These are phyloP conservation scores for Apotomis betuletana DNA, from an alignment of 2,888 invertebrate genomes.

Conservation along the genomic window DNA sequence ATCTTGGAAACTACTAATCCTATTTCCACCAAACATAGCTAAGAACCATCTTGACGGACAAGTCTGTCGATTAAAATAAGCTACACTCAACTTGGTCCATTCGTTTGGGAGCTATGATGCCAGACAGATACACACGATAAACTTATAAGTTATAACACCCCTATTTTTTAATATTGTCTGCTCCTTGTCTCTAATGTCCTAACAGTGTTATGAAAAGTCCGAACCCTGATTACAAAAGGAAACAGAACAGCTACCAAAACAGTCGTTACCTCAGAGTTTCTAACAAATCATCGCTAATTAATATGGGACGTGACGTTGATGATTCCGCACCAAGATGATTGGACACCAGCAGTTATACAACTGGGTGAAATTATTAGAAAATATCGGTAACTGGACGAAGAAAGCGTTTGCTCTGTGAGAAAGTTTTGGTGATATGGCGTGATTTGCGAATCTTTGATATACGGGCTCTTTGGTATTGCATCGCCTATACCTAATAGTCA, in stretches of 20 bases:
- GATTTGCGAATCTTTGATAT: slow-evolving; percentile 36
- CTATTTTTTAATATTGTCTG: too few species aligned
- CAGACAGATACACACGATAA: too few species aligned
- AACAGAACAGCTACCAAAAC: background rate
- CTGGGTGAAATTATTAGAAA: slow-evolving; percentile 43
- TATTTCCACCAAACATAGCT: too few species aligned
- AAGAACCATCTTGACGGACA: too few species aligned
- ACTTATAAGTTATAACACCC: too few species aligned
- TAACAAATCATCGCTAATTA: slow-evolving; percentile 13
- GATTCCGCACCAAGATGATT: slow-evolving; percentile 19
- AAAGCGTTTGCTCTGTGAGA: slow-evolving; percentile 44
- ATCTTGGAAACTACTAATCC: too few species aligned
- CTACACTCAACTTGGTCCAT: too few species aligned
- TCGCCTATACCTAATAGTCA: background rate
- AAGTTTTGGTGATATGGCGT: slow-evolving; percentile 43
- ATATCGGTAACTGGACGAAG: slow-evolving; percentile 42
- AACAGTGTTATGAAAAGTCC: too few species aligned
- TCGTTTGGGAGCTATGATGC: too few species aligned
- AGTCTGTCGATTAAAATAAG: too few species aligned
- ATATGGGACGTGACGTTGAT: slow-evolving; percentile 16
- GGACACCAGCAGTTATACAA: slow-evolving; percentile 38
- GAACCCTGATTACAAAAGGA: background rate
- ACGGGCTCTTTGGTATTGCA: slow-evolving; percentile 29
- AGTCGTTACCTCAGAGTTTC: background rate
- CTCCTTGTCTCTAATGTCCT: too few species aligned